Percentiles rank a stretch among this genome's conserved stretches.
Conservation (phyloP, 2,888 invertebrate species). For the Heliothis peltigera region DNA sequence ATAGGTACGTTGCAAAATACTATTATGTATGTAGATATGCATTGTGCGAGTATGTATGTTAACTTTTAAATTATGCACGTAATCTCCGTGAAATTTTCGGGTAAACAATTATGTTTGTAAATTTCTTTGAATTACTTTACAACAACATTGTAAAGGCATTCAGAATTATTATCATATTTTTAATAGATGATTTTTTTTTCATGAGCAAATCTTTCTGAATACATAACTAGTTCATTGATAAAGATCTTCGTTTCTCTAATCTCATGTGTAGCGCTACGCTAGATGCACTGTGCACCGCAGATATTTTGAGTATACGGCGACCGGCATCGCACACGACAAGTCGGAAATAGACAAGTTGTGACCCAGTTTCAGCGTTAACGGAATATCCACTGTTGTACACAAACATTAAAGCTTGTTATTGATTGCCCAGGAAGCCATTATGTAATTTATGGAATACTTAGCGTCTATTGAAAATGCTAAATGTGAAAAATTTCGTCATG, state of each 20-base stretch:
- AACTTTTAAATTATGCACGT: constrained; percentile 57
- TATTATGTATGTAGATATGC: constrained; percentile 54
- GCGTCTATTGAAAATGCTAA: constrained; percentile 47
- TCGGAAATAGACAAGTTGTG: constrained; percentile 84
- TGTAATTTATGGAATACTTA: constrained; percentile 55
- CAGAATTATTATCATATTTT: not conserved
- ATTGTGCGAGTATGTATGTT: constrained; percentile 48
- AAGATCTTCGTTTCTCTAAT: constrained; percentile 41
- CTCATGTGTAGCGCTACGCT: constrained; percentile 49
- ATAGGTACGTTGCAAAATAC: constrained; percentile 64
- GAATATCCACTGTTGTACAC: constrained; percentile 63
- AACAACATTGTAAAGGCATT: constrained; percentile 18
- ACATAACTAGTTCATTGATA: not conserved
- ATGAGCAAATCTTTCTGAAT: constrained; percentile 6
- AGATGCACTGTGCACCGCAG: constrained; percentile 83
- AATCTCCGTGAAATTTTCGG: constrained; percentile 28
- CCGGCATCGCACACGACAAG: constrained; percentile 78
- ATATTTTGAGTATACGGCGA: constrained; percentile 83
- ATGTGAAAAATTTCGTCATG: constrained; percentile 45
- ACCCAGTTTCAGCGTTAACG: constrained; percentile 78
- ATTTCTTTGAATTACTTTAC: constrained; percentile 5
- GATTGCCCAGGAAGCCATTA: constrained; percentile 46
- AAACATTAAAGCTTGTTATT: constrained; percentile 58
- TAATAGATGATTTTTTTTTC: not conserved
- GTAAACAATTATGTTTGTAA: constrained; percentile 28